Percentiles rank a stretch among this genome's conserved stretches.
These are phyloP conservation scores for Odontomachus brunneus DNA, from an alignment of 1,140 invertebrate genomes.

Conservation along the genomic window DNA sequence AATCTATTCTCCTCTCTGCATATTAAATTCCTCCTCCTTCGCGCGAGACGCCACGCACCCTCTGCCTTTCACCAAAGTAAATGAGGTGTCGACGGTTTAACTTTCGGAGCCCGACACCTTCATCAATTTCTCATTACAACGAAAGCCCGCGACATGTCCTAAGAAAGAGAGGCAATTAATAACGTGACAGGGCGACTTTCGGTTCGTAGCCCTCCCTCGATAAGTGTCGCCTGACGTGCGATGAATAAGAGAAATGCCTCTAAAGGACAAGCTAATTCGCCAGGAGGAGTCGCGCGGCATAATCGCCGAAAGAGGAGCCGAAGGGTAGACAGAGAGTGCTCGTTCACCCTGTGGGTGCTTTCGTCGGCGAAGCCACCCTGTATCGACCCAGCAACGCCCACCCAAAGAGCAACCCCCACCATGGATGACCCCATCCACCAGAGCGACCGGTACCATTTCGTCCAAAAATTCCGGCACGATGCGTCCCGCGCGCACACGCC, in stretches of 20 bases:
- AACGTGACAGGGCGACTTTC: neutral
- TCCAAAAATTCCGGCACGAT: slow-evolving; percentile 65
- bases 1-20: neutral
- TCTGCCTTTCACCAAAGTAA: neutral
- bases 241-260: slow-evolving; percentile 19
- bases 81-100: neutral
- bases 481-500: slow-evolving; percentile 37
- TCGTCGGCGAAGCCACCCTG: slow-evolving; percentile 76
- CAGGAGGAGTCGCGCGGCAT: slow-evolving; percentile 11
- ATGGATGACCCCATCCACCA: slow-evolving; percentile 65
- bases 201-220: neutral
- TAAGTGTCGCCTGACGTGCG: neutral
- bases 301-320: slow-evolving; percentile 8
- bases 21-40: neutral
- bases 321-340: slow-evolving; percentile 53
- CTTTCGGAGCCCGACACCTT: neutral
- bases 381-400: slow-evolving; percentile 80
- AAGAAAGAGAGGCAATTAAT: slow-evolving; percentile 30
- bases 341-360: slow-evolving; percentile 65
- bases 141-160: too few relatives aligned
- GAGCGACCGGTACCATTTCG: slow-evolving; percentile 52
- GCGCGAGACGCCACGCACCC: neutral
- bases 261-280: slow-evolving; percentile 33
- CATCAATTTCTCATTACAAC: neutral
- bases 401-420: slow-evolving; percentile 75